Base-by-base conservation (phyloP, 2,113 vertebrate species). In the Sturnus vulgaris region DNA sequence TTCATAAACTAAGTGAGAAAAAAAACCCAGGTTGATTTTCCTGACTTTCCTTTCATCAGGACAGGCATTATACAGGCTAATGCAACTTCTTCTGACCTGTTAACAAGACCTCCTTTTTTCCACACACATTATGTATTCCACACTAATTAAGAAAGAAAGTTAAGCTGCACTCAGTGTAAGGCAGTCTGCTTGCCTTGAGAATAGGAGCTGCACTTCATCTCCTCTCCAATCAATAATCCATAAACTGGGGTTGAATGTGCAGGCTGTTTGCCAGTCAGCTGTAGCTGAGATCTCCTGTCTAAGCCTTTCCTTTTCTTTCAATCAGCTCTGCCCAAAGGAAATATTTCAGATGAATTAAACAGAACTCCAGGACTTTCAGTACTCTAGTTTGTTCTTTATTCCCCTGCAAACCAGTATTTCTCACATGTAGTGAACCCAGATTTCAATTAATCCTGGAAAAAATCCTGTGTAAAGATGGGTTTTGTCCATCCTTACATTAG, bases 201-300 rank as follows among this genome's bases (percentile, higher is more conserved):
- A 91, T 35, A 81, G 82, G 92, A 97, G 88, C 88, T 91, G 79
- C 57, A 46, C 89, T 81, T 83, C 88, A 96, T 96, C 91, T 95
- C 70, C 86, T 90, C 83, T 75, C 90, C 90, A 95, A 97, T 97
- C 95, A 97, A 96, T 95, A 97, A 97, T 94, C 95, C 93, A 97
- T 97, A 94, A 95, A 92, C 64, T 28, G 35, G 90, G 69, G 61
- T 80, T 95, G 88, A 95, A 93, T 42, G 59, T 88, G 78, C 90
- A 90, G 93, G 86, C 88, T 70, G 37, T 28, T 83, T 96, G 96
- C 95, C 96, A 95, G 68, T 12, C 40, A 71, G 56, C 77, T 47
- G 55, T 12, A 90, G 83, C 92, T 5, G 8, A 73, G 69, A 86
- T 39, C 71, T 82, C 73, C 49, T 70, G 53, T 63, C 59, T 60